These are phyloP conservation scores for Nesogale talazaci DNA, from an alignment of 2,113 vertebrate genomes.

Conservation along the genomic window DNA sequence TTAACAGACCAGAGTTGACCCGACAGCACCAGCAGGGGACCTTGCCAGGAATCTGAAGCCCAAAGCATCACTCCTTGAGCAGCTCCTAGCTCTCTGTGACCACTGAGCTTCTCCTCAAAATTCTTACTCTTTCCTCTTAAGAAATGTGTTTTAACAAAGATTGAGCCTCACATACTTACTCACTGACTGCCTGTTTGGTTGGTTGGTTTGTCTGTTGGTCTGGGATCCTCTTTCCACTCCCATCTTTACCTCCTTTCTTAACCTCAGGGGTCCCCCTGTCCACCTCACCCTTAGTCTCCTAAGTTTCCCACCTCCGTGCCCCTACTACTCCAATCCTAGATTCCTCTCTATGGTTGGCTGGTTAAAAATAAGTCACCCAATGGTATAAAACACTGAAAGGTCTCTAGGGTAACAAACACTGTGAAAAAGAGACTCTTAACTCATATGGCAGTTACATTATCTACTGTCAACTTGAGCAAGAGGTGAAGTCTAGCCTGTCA, in stretches of 20 bases:
- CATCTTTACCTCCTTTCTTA: not conserved
- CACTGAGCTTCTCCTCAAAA: not conserved
- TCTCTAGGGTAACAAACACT: not conserved
- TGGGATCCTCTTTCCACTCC: not conserved
- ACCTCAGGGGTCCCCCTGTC: too few relatives aligned
- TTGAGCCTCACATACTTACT: not conserved
- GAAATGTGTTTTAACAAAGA: not conserved
- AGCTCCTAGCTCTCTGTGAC: not conserved
- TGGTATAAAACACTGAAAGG: slow-evolving; percentile 8
- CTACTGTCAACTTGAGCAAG: too few relatives aligned
- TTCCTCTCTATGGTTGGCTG: not conserved
- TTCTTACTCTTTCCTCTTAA: not conserved
- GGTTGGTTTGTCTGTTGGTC: not conserved
- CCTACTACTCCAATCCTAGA: not conserved
- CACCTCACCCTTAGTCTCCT: too few relatives aligned
- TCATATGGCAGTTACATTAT: not conserved
- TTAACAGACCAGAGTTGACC: too few relatives aligned
- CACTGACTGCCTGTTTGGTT: not conserved
- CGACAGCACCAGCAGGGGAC: too few relatives aligned
- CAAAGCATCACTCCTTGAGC: rapidly evolving
- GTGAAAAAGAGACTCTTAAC: not conserved
- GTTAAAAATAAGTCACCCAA: slow-evolving; percentile 12
- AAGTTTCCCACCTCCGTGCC: not conserved
- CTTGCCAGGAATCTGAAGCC: not conserved
- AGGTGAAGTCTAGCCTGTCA: too few relatives aligned